phyloP scores from a whole-genome alignment of 2,797 vertebrate species.

The Paguma larvata region DNA sequence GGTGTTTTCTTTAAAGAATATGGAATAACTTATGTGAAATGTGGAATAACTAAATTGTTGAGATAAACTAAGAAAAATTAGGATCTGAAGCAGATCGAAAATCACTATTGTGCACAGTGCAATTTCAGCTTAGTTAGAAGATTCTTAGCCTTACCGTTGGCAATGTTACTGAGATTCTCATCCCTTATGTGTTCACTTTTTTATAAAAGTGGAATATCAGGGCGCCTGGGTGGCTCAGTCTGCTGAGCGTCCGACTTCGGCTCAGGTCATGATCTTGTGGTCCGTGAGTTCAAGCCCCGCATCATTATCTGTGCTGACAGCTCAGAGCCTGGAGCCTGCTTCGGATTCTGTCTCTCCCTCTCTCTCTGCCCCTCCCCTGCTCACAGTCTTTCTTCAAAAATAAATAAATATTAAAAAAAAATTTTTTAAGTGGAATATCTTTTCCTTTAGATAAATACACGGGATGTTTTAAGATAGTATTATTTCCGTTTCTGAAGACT shows the following conservation, averaged over 20 bases:
- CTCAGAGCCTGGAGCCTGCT: too few relatives aligned
- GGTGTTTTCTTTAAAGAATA: conserved; percentile 31
- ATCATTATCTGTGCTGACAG: too few relatives aligned
- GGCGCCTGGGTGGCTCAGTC: too few relatives aligned
- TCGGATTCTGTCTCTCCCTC: too few relatives aligned
- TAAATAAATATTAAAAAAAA: too few relatives aligned
- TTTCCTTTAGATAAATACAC: conserved; percentile 45
- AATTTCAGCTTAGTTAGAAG: conserved; percentile 3
- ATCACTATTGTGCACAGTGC: neutral
- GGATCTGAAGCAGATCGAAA: conserved; percentile 33
- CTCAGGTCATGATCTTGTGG: too few relatives aligned
- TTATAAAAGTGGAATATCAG: neutral
- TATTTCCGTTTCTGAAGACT: conserved; percentile 22
- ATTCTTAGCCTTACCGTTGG: neutral
- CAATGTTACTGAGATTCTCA: neutral
- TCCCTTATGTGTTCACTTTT: neutral
- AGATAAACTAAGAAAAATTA: conserved; percentile 60
- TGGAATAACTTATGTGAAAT: conserved; percentile 65
- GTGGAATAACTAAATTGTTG: conserved; percentile 22
- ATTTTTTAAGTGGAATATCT: neutral
- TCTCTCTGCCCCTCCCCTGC: too few relatives aligned
- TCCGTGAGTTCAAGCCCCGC: too few relatives aligned
- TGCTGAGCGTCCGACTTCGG: too few relatives aligned
- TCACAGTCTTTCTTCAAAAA: too few relatives aligned
- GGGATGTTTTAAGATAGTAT: conserved; percentile 2